Percentiles rank a stretch among this genome's conserved stretches.
These are phyloP conservation scores for Drosophila hamatofila DNA, from an alignment of 2,888 invertebrate species.

Conservation along the genomic window DNA sequence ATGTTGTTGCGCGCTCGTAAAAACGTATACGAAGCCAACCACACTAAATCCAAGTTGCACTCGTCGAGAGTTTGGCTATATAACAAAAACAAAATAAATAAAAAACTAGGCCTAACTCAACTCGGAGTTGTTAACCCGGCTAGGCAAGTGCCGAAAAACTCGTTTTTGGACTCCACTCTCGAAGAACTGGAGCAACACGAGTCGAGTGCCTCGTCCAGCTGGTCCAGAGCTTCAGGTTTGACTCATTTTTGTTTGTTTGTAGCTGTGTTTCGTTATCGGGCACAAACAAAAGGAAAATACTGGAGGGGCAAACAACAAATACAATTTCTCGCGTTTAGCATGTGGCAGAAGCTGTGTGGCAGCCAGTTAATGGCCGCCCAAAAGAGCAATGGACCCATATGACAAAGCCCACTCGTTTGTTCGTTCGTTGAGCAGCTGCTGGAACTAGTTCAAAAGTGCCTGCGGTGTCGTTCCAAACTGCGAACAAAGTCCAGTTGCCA, in stretches of 20 bases:
- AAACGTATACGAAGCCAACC: not conserved
- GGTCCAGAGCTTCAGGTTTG: constrained; percentile 21
- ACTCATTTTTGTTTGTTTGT: not conserved
- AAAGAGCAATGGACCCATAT: constrained; percentile 35
- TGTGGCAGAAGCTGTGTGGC: constrained; percentile 41
- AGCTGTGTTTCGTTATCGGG: constrained; percentile 39
- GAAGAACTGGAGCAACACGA: constrained; percentile 70
- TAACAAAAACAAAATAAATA: constrained; percentile 7
- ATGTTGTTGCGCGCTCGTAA: constrained; percentile 40
- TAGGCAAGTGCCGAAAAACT: constrained; percentile 71
- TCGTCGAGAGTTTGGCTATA: constrained; percentile 14
- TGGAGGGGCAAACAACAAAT: not conserved
- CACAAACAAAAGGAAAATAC: constrained; percentile 51
- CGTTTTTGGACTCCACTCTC: constrained; percentile 62
- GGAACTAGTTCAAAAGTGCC: constrained; percentile 35
- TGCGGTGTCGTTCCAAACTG: constrained; percentile 6
- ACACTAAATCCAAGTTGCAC: constrained; percentile 6
- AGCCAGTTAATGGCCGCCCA: constrained; percentile 16
- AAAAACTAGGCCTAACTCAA: constrained; percentile 35
- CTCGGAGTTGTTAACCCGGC: constrained; percentile 41
- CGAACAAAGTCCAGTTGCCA: constrained; percentile 28
- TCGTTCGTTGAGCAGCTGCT: constrained; percentile 28
- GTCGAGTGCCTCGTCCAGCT: constrained; percentile 30
- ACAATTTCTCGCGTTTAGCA: constrained; percentile 42
- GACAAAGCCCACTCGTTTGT: constrained; percentile 15